These are phyloP conservation scores for Sternotherus odoratus DNA, from an alignment of 2,797 vertebrate species.

Conservation along the genomic window DNA sequence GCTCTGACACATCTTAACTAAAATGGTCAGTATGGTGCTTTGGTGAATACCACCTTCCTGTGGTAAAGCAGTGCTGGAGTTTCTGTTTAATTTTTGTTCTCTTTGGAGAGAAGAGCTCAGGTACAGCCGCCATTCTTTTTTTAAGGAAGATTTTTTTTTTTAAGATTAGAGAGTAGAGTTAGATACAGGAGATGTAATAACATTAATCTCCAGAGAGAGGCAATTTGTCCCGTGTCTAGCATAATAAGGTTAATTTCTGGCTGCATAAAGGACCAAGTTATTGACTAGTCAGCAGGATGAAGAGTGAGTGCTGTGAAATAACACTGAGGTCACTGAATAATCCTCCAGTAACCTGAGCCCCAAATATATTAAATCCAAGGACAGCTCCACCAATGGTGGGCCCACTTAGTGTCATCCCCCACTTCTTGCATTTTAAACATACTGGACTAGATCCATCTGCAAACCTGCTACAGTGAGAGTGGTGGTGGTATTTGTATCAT, in stretches of 20 bases:
- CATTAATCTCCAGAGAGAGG: neutral
- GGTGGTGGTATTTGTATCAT: neutral
- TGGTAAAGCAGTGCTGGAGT: neutral
- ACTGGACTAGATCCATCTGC: neutral
- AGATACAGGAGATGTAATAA: neutral
- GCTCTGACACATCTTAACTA: neutral
- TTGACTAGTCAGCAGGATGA: neutral
- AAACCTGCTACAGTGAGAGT: neutral
- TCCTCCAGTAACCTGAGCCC: neutral
- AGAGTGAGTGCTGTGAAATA: neutral
- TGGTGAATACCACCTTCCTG: neutral
- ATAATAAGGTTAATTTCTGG: neutral
- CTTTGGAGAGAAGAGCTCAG: neutral
- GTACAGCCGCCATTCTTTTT: neutral
- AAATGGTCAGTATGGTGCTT: neutral
- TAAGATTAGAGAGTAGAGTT: neutral
- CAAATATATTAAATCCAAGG: neutral
- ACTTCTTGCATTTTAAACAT: neutral
- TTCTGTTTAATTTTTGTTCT: neutral
- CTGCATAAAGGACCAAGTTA: neutral
- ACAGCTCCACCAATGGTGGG: neutral
- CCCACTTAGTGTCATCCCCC: neutral
- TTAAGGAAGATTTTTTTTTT: neutral
- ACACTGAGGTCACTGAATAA: neutral
- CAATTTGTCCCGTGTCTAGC: fast-evolving